Evolutionary conservation across 2,888 invertebrate genomes (phyloP).

Genomic region (Agapostemon virescens): DNA sequence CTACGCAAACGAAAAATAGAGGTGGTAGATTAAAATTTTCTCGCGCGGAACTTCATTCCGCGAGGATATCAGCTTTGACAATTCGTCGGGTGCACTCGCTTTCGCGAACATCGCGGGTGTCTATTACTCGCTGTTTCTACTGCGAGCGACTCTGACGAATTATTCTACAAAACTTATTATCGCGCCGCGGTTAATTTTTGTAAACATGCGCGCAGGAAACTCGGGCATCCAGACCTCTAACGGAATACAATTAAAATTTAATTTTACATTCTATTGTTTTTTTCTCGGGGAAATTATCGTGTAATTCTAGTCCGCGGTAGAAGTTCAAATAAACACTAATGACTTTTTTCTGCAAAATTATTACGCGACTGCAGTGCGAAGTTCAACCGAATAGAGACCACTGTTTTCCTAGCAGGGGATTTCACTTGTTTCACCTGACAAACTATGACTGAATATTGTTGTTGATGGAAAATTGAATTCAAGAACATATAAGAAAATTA

Average conservation of each 20-base stretch:
- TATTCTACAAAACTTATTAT: conserved; percentile 1
- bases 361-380: background rate
- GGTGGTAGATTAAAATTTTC: background rate
- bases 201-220: background rate
- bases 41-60: background rate
- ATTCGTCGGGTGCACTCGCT: background rate
- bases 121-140: conserved; percentile 5
- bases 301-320: no score
- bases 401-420: no score
- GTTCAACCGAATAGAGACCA: background rate
- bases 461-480: no score
- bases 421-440: background rate
- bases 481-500: no score
- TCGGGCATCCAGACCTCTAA: background rate
- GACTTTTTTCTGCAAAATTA: background rate
- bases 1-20: background rate
- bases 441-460: no score
- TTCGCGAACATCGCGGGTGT: background rate
- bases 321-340: no score
- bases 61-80: background rate
- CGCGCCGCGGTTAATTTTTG: background rate
- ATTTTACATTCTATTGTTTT: background rate
- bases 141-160: background rate
- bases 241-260: background rate
- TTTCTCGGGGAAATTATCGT: background rate